Evolutionary conservation across 2,797 vertebrate genomes (phyloP).

Genomic region (Silurus lanzhouensis): DNA sequence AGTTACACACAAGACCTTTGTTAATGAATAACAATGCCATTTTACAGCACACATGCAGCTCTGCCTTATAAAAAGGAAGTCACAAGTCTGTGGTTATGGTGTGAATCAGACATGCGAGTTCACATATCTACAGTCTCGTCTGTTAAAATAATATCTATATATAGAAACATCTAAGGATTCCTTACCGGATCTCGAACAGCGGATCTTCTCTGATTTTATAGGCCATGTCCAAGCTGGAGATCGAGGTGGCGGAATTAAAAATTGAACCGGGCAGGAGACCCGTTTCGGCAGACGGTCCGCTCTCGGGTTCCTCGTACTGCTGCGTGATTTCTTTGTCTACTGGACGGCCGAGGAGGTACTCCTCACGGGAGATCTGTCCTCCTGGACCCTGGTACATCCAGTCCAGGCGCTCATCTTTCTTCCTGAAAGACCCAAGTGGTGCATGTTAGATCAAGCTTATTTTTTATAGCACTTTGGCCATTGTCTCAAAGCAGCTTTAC

Average conservation of each 20-base stretch:
- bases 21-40: not conserved
- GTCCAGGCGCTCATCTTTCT: conserved; percentile 92
- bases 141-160: too few species aligned
- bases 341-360: conserved; percentile 91
- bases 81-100: not conserved
- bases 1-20: not conserved
- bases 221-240: conserved; percentile 87
- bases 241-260: conserved; percentile 77
- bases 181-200: conserved; percentile 90
- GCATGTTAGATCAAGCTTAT: not conserved
- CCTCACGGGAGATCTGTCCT: conserved; percentile 90
- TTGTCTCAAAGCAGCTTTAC: too few species aligned
- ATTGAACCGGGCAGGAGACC: conserved; percentile 94
- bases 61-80: not conserved
- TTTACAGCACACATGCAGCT: not conserved
- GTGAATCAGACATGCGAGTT: not conserved
- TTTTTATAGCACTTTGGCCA: too few species aligned
- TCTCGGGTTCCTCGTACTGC: conserved; percentile 84
- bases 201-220: conserved; percentile 96
- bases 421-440: conserved; percentile 70
- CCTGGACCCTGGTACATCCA: conserved; percentile 98
- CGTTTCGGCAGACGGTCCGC: conserved; percentile 82
- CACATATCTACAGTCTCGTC: not conserved
- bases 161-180: not conserved
- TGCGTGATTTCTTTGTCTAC: conserved; percentile 92